phyloP scores from a whole-genome alignment of 1,140 invertebrate genomes.

The Sycophila sp. region DNA sequence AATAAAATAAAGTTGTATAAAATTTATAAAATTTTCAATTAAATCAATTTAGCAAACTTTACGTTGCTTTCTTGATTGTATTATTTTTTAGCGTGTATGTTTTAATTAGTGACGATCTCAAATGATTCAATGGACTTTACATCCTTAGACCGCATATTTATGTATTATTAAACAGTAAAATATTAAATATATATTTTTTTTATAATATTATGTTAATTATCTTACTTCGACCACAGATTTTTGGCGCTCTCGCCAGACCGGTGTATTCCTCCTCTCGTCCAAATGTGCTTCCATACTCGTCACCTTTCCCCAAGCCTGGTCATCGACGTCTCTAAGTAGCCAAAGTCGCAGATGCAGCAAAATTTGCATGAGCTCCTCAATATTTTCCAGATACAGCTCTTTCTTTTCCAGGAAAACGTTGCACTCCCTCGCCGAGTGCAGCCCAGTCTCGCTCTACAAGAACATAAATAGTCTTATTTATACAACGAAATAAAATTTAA shows the following conservation, averaged over 20 bases:
- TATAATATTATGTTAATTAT: no score
- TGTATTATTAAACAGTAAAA: background rate
- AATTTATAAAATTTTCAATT: no score
- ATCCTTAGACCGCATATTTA: background rate
- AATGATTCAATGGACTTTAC: no score
- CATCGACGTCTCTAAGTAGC: constrained; percentile 64
- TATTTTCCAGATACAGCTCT: constrained; percentile 54
- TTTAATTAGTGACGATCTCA: no score
- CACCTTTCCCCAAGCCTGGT: constrained; percentile 66
- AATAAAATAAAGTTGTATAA: no score
- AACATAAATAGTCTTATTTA: constrained; percentile 24
- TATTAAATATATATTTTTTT: constrained; percentile 18
- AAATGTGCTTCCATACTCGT: constrained; percentile 69
- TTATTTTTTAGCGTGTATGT: background rate
- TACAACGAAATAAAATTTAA: background rate
- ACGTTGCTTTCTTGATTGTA: no score
- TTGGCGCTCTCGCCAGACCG: constrained; percentile 66
- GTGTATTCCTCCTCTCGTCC: constrained; percentile 63
- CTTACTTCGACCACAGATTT: constrained; percentile 67
- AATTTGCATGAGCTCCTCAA: constrained; percentile 62
- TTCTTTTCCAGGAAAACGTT: constrained; percentile 61
- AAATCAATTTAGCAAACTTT: no score
- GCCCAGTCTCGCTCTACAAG: constrained; percentile 52
- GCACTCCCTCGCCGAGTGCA: constrained; percentile 68
- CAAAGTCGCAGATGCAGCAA: constrained; percentile 67